Base-by-base conservation (phyloP, 2,888 invertebrate genomes). In the Conchocele bisecta region DNA sequence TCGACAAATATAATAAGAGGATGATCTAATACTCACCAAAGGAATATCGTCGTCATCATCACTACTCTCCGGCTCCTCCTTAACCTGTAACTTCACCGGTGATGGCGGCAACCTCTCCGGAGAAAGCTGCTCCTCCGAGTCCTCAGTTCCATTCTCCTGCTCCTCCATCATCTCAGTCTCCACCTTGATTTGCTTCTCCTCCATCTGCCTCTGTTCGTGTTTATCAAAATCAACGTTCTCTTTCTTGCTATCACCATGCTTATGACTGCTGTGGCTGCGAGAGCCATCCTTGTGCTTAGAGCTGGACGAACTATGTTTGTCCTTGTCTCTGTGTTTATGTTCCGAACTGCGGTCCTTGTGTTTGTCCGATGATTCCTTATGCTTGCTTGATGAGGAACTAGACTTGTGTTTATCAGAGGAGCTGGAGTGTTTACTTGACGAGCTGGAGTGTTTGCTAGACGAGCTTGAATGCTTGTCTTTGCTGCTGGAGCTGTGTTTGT, bases 11-110 rank as follows among this genome's bases (percentile, higher is more conserved):
- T n/a, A n/a, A n/a, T n/a, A n/a, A n/a, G n/a, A n/a, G n/a, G n/a
- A n/a, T n/a, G n/a, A n/a, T n/a, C n/a, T n/a, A n/a, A n/a, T 15
- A 64, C 75, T 68, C 65, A 83, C 83, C 76, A 83, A 50, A 37
- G 83, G 83, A 9, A 82, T 64, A 70, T 83, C 83, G 67, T 82
- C 82, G 63, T 74, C 75, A 24, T 67, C 69, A 64, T 81, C 78
- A 60, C 81, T 81, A 68, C 83, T 83, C 48, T 79, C 75, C 9
- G 78, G 75, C 37, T 83, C 82, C 15, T 68, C 61, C 50, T 82
- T 80, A 2, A 77, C 58, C 26, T 57, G 35, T 46, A 42, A 46
- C 41, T 74, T 74, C 17, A 42, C 57, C 54, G 71, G 70, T 4
- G 70, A n/a, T n/a, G n/a, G n/a, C n/a, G n/a, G n/a, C n/a, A n/a